Percentiles rank a stretch among this genome's conserved stretches.
Conservation (phyloP, 1,140 invertebrate genomes). For the Lepidurus packardi region DNA sequence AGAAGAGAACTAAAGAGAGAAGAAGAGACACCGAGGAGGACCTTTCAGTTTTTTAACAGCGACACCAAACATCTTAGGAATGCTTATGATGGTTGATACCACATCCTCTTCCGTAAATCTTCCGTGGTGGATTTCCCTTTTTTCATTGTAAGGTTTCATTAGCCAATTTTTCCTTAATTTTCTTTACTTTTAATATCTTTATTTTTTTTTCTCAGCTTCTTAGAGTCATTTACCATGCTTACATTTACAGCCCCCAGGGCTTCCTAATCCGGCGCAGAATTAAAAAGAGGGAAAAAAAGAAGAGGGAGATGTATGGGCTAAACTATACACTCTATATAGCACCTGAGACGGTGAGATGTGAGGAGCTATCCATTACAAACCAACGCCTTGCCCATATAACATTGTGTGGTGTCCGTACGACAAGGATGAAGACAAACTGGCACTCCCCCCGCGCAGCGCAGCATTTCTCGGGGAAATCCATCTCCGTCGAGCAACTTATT, state of each 20-base stretch:
- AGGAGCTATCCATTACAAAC: conserved; percentile 19
- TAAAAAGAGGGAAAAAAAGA: neutral
- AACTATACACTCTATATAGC: conserved; percentile 20
- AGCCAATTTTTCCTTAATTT: neutral
- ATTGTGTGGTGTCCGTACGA: conserved; percentile 2
- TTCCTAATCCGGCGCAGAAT: neutral
- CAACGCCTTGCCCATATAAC: conserved; percentile 12
- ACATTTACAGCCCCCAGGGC: neutral
- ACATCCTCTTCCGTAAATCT: neutral
- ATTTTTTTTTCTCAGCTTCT: neutral
- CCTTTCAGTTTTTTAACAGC: conserved; percentile 3
- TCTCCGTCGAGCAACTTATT: conserved; percentile 13
- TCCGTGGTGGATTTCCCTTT: neutral
- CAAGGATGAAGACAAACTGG: conserved; percentile 21
- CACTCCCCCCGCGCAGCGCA: conserved; percentile 16
- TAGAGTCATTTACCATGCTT: no score
- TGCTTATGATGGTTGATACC: neutral
- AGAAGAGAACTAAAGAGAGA: neutral
- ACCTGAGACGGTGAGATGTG: conserved; percentile 20
- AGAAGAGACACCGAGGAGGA: neutral
- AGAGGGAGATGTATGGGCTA: neutral
- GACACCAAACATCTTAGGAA: neutral
- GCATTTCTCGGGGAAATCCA: neutral
- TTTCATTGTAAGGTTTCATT: neutral
- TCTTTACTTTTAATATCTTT: neutral